Evolutionary conservation across 2,113 vertebrate genomes (phyloP), one percentile per base, ranked within the genome.

Genomic region (Tachysurus fulvidraco): DNA sequence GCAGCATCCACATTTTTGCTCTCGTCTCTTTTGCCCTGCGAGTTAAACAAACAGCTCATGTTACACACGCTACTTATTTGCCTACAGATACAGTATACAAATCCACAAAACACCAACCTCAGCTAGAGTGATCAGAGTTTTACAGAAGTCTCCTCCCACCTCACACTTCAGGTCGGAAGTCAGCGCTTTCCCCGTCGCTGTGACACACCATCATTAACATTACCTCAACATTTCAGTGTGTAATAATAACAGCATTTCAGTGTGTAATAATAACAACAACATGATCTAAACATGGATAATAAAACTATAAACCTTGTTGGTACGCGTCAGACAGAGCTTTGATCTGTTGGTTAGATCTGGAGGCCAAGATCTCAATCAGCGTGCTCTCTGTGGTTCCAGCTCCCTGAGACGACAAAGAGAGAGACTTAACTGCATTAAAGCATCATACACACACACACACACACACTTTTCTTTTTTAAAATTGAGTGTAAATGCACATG

Each of bases 301-400:
- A n/a, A n/a, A 54, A 59, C 81, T n/a, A 76, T 90, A 28, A 55
- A 97, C 97, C 95, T 94, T 94, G 91, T 13, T 96, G 92, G 88
- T 96, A 98, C 0, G 93, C 95, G 11, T 97, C 95, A 36, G 92
- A 89, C 44, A 97, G 50, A 84, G 95, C 96, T 76, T 94, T 96
- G 83, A 97, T 94, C 90, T 98, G 97, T 54, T 85, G 89, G 92
- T 94, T 96, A 74, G 94, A 96, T 89, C 96, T 95, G 0, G 96
- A 97, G 14, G 96, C 94, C 89, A 97, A 93, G 67, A 98, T 95
- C 94, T 98, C 97, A 50, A 95, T 97, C 91, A 98, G 89, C 0
- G 91, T 90, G 21, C 88, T 91, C 87, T 97, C 96, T 13, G 92
- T 92, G 36, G 96, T 98, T 25, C 96, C 96, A 25, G 91, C 12